Base-by-base conservation (phyloP, 2,888 invertebrate species). In the Cactoblastis cactorum region DNA sequence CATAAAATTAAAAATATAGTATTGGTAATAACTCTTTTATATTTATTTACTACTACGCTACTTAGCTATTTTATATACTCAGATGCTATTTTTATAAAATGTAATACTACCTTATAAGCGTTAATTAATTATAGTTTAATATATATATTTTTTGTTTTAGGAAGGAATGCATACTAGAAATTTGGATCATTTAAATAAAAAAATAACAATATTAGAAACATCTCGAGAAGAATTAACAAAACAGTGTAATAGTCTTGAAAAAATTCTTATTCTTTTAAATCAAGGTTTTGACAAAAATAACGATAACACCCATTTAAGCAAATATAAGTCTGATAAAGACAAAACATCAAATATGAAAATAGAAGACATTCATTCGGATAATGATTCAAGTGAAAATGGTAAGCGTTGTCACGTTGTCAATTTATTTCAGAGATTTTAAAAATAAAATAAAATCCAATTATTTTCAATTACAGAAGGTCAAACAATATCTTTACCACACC, bases 281-380 rank as follows among this genome's bases (percentile, higher is more conserved):
- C 83, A 82, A 59, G 79, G 77, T 1, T 79, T 82, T 54, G 74
- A 74, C 52, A 73, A 71, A 53, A 50, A 63, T 9, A 45, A 46
- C 15, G 32, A 56, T 12, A 54, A 19, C 55, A 58, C 15, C 9
- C 55, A 57, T 18, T 17, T 57, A 14, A 51, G 54, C 28, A 65
- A 59, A 47, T 69, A 58, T 52, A 59, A 54, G 39, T 54, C 52
- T 17, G 53, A 52, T 6, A 55, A 57, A 11, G 55, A 61, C 45
- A 55, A 65, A 19, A 59, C 58, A 2, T 47, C 58, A 19, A 67
- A 69, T 41, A 58, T 78, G 35, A 64, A 79, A 59, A 49, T 83
- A 47, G 79, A 85, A 72, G 82, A 86, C 57, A 47, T 83, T 45
- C 63, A 66, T 22, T 83, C 83, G n/a, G 83, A 86, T 35, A 77